Evolutionary conservation across 2,888 invertebrate genomes (phyloP).

Genomic region (Athrips mouffetella): DNA sequence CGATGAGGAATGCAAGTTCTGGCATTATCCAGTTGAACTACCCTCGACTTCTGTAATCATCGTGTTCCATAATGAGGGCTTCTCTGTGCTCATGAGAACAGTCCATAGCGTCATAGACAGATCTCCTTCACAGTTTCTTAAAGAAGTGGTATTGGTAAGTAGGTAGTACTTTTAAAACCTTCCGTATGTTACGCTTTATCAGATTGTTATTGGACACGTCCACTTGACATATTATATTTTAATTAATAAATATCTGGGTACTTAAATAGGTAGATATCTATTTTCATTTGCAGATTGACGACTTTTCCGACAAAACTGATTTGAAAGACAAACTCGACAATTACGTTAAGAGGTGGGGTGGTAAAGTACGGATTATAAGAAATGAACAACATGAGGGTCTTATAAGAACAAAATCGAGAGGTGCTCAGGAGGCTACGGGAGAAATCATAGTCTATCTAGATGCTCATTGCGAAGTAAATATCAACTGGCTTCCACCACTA

Average conservation of each 20-base stretch:
- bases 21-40: slow-evolving; percentile 94
- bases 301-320: slow-evolving; percentile 93
- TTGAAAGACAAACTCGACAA: slow-evolving; percentile 89
- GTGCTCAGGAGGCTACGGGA: slow-evolving; percentile 93
- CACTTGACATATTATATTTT: no score
- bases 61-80: slow-evolving; percentile 97
- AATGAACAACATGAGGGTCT: slow-evolving; percentile 94
- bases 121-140: slow-evolving; percentile 87
- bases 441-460: slow-evolving; percentile 98
- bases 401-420: slow-evolving; percentile 94
- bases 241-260: no score
- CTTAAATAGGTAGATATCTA: no score
- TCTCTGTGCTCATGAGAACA: slow-evolving; percentile 93
- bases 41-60: slow-evolving; percentile 95
- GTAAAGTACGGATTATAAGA: slow-evolving; percentile 92
- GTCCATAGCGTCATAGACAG: slow-evolving; percentile 93
- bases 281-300: slow-evolving; percentile 83
- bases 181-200: no score
- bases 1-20: slow-evolving; percentile 93
- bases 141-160: slow-evolving; percentile 88
- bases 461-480: slow-evolving; percentile 98
- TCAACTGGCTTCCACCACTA: slow-evolving; percentile 97
- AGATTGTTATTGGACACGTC: no score
- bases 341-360: slow-evolving; percentile 90
- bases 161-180: no score